Percentiles rank a stretch among this genome's conserved stretches.
These are phyloP conservation scores for Apamea sordens DNA, from an alignment of 2,888 invertebrate species.

Conservation along the genomic window DNA sequence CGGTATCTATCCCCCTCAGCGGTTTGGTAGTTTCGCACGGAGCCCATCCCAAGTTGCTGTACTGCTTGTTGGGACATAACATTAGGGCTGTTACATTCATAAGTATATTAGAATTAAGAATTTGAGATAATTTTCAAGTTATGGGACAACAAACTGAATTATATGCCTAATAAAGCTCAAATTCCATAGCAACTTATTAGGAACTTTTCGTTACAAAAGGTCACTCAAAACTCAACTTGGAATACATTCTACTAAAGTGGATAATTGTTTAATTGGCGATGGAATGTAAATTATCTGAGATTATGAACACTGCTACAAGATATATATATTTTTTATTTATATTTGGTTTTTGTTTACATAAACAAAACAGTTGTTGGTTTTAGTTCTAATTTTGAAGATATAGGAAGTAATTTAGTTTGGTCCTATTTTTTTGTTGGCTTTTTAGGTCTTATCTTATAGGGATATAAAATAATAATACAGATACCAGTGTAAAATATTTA, in stretches of 20 bases:
- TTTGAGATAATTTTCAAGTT: no score
- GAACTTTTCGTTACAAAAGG: no score
- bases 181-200: no score
- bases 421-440: background rate
- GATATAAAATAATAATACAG: conserved; percentile 69
- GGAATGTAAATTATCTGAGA: no score
- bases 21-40: background rate
- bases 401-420: background rate
- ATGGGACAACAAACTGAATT: no score
- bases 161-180: no score
- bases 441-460: background rate
- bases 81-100: background rate
- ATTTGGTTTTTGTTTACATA: background rate
- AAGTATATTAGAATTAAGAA: no score
- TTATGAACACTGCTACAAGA: no score
- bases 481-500: conserved; percentile 88
- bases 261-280: no score
- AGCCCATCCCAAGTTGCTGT: background rate
- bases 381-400: background rate
- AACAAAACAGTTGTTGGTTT: background rate
- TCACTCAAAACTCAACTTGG: no score
- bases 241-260: no score
- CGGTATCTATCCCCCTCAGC: no score
- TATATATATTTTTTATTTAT: background rate
- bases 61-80: background rate